These are phyloP conservation scores for Drosophila nannoptera DNA, from an alignment of 1,140 invertebrate genomes.

Conservation along the genomic window DNA sequence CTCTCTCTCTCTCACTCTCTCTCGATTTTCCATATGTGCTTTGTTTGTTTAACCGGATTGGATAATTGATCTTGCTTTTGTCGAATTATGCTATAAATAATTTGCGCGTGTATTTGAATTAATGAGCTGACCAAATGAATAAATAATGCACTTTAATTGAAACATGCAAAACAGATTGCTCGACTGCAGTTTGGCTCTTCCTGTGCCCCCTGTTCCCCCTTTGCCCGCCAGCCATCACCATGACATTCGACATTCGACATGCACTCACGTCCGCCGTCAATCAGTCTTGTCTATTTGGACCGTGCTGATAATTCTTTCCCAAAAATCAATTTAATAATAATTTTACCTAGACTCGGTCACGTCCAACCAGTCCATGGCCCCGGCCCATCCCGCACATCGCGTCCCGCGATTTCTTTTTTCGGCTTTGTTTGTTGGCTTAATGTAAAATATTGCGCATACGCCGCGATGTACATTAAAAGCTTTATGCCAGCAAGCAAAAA, in stretches of 20 bases:
- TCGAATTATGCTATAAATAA: slow-evolving; percentile 63
- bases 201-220: not conserved
- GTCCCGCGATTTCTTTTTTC: slow-evolving; percentile 25
- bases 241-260: slow-evolving; percentile 7
- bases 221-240: not conserved
- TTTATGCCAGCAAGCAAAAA: slow-evolving; percentile 60
- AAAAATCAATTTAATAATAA: slow-evolving; percentile 50
- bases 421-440: slow-evolving; percentile 68
- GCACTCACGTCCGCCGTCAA: slow-evolving; percentile 46
- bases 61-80: slow-evolving; percentile 25
- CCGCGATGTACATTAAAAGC: slow-evolving; percentile 70
- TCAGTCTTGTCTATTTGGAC: slow-evolving; percentile 22
- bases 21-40: not conserved
- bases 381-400: not conserved
- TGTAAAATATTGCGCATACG: slow-evolving; percentile 73
- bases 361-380: not conserved
- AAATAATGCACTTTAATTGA: slow-evolving; percentile 53
- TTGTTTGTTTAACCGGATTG: slow-evolving; percentile 22
- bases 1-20: not conserved
- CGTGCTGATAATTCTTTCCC: not conserved
- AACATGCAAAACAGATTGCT: slow-evolving; percentile 12
- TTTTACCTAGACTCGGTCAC: slow-evolving; percentile 30
- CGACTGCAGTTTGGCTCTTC: slow-evolving; percentile 10
- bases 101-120: slow-evolving; percentile 48
- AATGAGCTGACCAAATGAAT: slow-evolving; percentile 43